Base-by-base conservation (phyloP, 2,888 invertebrate genomes). In the Rhagonycha fulva region DNA sequence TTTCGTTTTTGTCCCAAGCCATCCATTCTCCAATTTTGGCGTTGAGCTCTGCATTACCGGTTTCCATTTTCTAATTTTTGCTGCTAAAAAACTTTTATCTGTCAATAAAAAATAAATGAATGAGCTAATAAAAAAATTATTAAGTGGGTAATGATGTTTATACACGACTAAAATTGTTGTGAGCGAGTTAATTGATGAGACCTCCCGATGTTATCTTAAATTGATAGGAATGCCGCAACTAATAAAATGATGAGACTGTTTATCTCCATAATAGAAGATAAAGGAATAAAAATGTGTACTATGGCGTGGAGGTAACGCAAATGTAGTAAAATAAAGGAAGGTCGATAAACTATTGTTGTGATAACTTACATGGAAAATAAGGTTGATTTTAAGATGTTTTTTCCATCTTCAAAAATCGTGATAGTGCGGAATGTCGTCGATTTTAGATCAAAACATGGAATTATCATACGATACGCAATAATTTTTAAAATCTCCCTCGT, bases 21-120 rank as follows among this genome's bases (percentile, higher is more conserved):
- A 95, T 85, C 95, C 95, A 96, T 81, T 92, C 91, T 14, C 90
- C 87, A 12, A 96, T 91, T 86, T 93, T 93, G 12, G 88, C 85
- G 86, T 94, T 92, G 75, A 96, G 87, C 81, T 90, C 89, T 28
- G 82, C 74, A 83, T 91, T 89, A 70, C 91, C 91, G 79, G 91
- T 76, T 68, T 28, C 69, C 74, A 71, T 72, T 32, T 61, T 75
- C 14, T 70, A 72, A 68, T 66, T 66, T 12, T 30, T 47, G 28
- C 62, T 47, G 28, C 62, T 19, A n/a, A 72, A 69, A 19, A 74
- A 70, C 10, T 14, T n/a, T 60, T 32, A 32, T 26, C 62, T 14
- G 62, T 68, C 32, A 32, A 47, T 66, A 66, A n/a, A 66, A 66
- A 66, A 66, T 0, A 66, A 24, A 24, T 62, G 23, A 62, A 14